Percentiles rank a stretch among this genome's conserved stretches.
Conservation (phyloP, 2,888 invertebrate species). For the Morinoia aosen region DNA sequence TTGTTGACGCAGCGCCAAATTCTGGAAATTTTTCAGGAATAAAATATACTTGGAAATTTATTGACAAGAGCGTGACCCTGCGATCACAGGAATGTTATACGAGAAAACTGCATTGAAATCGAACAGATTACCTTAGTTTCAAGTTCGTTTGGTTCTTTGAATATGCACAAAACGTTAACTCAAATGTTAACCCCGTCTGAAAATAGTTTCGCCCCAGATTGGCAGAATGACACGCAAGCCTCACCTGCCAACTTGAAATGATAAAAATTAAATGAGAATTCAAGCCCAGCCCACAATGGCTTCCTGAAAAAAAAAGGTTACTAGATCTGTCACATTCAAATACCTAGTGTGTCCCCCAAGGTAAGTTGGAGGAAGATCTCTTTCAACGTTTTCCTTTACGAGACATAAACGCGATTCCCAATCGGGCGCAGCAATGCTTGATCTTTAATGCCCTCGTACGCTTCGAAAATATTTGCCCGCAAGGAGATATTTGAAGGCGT, state of each 20-base stretch:
- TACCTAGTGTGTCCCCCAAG: not conserved
- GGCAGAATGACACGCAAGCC: not conserved
- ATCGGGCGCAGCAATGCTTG: not conserved
- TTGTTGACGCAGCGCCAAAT: too few relatives aligned
- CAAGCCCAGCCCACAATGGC: not conserved
- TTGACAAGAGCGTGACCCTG: too few relatives aligned
- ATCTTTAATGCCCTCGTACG: not conserved
- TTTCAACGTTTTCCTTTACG: not conserved
- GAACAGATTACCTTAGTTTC: too few relatives aligned
- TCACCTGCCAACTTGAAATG: not conserved
- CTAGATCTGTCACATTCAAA: not conserved
- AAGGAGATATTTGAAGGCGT: not conserved
- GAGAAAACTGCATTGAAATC: too few relatives aligned
- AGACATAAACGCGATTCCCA: not conserved
- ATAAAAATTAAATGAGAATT: not conserved
- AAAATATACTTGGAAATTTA: too few relatives aligned
- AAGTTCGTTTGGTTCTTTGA: too few relatives aligned
- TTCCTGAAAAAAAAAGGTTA: not conserved
- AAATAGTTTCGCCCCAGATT: not conserved
- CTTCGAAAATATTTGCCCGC: not conserved
- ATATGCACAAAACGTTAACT: too few relatives aligned
- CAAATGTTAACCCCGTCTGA: too few relatives aligned
- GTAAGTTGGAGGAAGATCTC: not conserved
- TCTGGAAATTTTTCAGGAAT: too few relatives aligned
- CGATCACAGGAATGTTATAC: too few relatives aligned